A percentile compares a stretch with the other conserved stretches of the same genome.
Conservation (phyloP, 2,113 vertebrate species). For the Ophiodon elongatus region DNA sequence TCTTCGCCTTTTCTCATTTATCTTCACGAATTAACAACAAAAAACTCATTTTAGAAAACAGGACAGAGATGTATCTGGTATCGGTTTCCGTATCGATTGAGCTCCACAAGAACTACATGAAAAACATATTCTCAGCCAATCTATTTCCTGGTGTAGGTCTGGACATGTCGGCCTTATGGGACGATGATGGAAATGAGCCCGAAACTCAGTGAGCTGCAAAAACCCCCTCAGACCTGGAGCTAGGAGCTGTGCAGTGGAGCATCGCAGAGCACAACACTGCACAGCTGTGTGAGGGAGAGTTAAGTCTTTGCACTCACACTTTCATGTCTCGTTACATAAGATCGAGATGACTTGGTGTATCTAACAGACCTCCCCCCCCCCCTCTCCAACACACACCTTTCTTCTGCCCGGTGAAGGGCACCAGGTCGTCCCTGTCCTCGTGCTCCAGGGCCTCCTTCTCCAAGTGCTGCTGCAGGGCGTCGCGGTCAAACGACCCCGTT, state of each 20-base stretch:
- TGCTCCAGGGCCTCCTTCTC: slow-evolving; percentile 91
- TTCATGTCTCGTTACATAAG: not conserved
- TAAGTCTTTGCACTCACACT: not conserved
- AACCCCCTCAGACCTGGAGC: slow-evolving; percentile 30
- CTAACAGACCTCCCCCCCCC: not conserved
- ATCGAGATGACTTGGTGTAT: not conserved
- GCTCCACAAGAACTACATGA: not conserved
- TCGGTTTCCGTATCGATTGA: not conserved
- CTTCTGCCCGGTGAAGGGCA: slow-evolving; percentile 95
- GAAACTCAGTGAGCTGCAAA: slow-evolving; percentile 43
- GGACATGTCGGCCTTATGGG: not conserved
- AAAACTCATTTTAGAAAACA: not conserved
- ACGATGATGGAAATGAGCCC: slow-evolving; percentile 35
- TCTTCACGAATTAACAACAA: not conserved
- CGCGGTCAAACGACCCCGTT: slow-evolving; percentile 89
- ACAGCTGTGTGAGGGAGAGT: not conserved
- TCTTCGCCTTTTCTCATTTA: not conserved
- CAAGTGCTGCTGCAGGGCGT: slow-evolving; percentile 91
- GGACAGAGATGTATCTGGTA: not conserved
- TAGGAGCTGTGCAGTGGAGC: slow-evolving; percentile 32
- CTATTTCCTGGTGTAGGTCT: not conserved
- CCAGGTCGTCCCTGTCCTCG: slow-evolving; percentile 90
- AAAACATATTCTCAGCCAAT: not conserved
- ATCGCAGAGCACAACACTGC: not conserved
- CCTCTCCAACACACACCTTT: slow-evolving; percentile 90